A percentile compares a stretch with the other conserved stretches of the same genome.
These are phyloP conservation scores for Orchesella cincta DNA, from an alignment of 1,140 invertebrate species.

Conservation along the genomic window DNA sequence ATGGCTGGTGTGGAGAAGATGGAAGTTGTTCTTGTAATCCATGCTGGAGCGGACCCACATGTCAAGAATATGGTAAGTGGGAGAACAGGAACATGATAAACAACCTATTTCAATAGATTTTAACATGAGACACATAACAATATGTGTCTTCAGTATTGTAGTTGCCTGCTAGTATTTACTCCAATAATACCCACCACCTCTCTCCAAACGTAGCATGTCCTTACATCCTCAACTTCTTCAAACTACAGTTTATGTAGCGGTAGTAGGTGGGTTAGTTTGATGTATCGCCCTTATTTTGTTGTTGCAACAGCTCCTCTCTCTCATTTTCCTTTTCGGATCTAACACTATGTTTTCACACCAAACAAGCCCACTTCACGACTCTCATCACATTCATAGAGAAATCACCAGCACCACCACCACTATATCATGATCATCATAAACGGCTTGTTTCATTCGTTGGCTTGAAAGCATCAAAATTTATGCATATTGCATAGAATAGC, in stretches of 20 bases:
- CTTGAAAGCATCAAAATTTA: conserved; percentile 12
- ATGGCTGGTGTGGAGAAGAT: conserved; percentile 44
- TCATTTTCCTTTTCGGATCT: not conserved
- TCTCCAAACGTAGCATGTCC: too few species aligned
- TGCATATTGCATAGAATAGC: conserved; percentile 10
- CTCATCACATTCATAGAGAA: conserved; percentile 20
- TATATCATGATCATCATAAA: conserved; percentile 16
- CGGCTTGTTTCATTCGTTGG: not conserved
- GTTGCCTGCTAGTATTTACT: too few species aligned
- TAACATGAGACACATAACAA: conserved; percentile 10
- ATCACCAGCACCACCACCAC: not conserved
- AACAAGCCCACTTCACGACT: conserved; percentile 11
- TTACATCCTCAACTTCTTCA: not conserved
- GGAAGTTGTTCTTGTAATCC: conserved; percentile 47
- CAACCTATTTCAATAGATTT: conserved; percentile 11
- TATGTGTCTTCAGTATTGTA: too few species aligned
- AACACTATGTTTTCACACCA: not conserved
- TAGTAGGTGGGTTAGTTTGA: not conserved
- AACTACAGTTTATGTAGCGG: not conserved
- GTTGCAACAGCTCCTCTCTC: not conserved
- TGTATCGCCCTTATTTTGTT: not conserved
- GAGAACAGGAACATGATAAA: not conserved
- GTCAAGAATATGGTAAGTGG: conserved; percentile 50
- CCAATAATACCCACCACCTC: too few species aligned
- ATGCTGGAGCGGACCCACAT: conserved; percentile 47